Conservation (phyloP, 2,113 vertebrate genomes). For the Perca fluviatilis region DNA sequence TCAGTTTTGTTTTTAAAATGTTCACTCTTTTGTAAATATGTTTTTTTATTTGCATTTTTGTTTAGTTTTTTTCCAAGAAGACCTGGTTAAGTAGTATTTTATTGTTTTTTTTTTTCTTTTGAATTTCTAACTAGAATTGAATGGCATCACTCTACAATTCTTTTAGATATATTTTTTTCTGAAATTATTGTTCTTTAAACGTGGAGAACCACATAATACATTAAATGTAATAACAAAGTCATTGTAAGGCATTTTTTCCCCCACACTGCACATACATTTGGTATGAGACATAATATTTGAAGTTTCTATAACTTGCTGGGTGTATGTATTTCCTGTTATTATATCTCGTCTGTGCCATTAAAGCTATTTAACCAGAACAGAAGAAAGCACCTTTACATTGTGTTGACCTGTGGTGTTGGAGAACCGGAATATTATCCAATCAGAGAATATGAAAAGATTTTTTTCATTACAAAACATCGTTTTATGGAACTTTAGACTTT, state of each 20-base stretch:
- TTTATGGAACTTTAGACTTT: neutral
- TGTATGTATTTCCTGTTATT: neutral
- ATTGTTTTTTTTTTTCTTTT: neutral
- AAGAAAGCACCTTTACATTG: neutral
- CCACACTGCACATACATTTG: neutral
- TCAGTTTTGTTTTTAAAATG: slow-evolving; percentile 37
- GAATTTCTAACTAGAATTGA: neutral
- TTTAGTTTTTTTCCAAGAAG: slow-evolving; percentile 43
- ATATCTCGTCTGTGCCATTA: slow-evolving; percentile 55
- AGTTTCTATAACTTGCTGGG: neutral
- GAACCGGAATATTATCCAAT: neutral
- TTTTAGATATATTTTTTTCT: neutral
- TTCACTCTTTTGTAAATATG: slow-evolving; percentile 68
- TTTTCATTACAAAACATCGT: neutral
- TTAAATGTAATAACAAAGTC: neutral
- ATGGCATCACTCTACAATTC: neutral
- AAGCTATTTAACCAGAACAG: slow-evolving; percentile 72
- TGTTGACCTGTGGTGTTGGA: neutral
- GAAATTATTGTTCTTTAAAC: neutral
- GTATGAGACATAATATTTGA: neutral
- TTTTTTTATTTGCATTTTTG: slow-evolving; percentile 47
- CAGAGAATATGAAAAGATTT: neutral
- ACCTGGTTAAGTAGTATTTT: slow-evolving; percentile 58
- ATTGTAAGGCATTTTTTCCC: neutral
- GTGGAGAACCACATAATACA: neutral